Evolutionary conservation across 2,888 invertebrate genomes (phyloP).

Genomic region (Drosophila ochracea): DNA sequence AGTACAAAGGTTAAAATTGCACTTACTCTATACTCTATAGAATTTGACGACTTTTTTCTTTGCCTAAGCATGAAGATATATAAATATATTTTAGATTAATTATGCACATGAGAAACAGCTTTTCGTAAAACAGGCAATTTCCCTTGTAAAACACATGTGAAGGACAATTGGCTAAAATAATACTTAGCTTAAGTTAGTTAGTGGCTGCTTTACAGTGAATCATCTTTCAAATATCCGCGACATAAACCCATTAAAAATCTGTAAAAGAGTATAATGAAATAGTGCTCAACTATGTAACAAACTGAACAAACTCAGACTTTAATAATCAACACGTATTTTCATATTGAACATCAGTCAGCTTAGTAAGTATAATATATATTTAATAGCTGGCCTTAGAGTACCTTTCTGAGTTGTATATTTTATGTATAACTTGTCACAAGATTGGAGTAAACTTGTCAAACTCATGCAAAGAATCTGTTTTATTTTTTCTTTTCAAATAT

Average conservation of each 20-base stretch:
- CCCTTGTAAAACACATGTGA: neutral
- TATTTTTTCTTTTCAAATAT: neutral
- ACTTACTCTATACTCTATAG: neutral
- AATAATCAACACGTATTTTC: neutral
- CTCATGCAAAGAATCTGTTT: neutral
- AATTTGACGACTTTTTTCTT: neutral
- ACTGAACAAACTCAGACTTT: neutral
- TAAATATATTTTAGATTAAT: neutral
- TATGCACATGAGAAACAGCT: neutral
- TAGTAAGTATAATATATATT: neutral
- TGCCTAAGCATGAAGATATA: neutral
- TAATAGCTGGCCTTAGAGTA: neutral
- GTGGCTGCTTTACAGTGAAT: neutral
- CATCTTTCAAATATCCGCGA: neutral
- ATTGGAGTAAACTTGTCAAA: neutral
- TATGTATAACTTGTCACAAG: neutral
- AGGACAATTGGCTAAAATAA: neutral
- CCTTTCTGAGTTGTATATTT: neutral
- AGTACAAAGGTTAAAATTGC: conserved; percentile 1
- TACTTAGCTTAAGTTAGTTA: neutral
- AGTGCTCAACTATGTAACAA: neutral
- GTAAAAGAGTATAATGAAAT: neutral
- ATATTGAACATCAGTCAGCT: neutral
- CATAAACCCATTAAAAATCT: no score
- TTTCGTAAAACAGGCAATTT: neutral